Percentiles rank a stretch among this genome's conserved stretches.
phyloP scores from a whole-genome alignment of 2,797 vertebrate genomes.

The Syndactyla subalaris region DNA sequence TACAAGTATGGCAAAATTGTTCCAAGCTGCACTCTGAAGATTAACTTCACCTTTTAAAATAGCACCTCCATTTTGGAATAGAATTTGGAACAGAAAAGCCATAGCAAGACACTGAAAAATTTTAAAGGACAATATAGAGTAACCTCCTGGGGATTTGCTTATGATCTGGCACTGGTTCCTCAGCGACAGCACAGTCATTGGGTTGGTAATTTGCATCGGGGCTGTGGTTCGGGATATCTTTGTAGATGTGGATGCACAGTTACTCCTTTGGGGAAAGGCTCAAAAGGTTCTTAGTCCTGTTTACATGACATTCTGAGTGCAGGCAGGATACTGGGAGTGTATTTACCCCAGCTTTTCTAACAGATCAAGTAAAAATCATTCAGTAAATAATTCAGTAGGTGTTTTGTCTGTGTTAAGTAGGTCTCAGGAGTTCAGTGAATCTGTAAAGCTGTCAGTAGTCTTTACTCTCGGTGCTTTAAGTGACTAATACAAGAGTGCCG shows the following conservation, averaged over 20 bases:
- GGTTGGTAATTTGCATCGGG: not conserved
- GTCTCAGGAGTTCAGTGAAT: not conserved
- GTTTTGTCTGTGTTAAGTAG: not conserved
- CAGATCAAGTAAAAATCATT: not conserved
- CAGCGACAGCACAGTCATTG: rapidly evolving
- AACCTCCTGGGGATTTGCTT: not conserved
- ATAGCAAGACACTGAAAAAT: not conserved
- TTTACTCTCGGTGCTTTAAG: not conserved
- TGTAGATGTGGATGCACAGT: not conserved
- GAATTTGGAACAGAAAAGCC: not conserved
- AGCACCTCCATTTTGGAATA: not conserved
- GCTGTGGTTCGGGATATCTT: not conserved
- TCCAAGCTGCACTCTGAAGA: not conserved
- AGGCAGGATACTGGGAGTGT: not conserved
- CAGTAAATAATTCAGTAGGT: not conserved
- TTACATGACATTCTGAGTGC: not conserved
- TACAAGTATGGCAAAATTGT: not conserved
- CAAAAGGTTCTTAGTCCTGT: not conserved
- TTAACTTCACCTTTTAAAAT: not conserved
- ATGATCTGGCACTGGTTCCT: not conserved
- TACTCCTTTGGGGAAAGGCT: not conserved
- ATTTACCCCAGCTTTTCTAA: not conserved
- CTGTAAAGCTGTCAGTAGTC: not conserved
- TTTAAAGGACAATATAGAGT: not conserved
- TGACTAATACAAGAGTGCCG: not conserved